phyloP scores from a whole-genome alignment of 1,140 invertebrate species.

The Drosophila arawakana region DNA sequence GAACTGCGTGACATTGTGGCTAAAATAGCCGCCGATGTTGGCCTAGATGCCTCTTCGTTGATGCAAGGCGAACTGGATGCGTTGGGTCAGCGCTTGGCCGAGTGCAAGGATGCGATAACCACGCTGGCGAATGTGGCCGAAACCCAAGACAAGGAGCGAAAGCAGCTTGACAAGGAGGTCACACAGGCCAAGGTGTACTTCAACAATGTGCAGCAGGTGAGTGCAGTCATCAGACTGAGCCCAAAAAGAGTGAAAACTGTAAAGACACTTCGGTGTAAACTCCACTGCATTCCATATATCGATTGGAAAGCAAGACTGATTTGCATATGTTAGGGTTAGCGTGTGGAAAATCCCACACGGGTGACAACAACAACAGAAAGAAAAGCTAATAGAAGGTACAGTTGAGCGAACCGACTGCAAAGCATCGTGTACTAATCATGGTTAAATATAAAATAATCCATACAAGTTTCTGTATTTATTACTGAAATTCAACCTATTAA shows the following conservation, averaged over 20 bases:
- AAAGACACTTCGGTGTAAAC: not conserved
- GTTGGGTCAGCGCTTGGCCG: slow-evolving; percentile 90
- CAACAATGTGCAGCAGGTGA: slow-evolving; percentile 88
- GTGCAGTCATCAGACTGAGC: slow-evolving; percentile 35
- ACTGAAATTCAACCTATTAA: too few relatives aligned
- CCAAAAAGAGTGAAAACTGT: not conserved
- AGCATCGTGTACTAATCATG: too few relatives aligned
- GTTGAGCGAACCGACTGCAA: too few relatives aligned
- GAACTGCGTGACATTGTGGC: slow-evolving; percentile 90
- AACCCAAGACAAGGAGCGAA: slow-evolving; percentile 86
- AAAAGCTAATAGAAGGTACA: too few relatives aligned
- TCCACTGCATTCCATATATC: slow-evolving; percentile 44
- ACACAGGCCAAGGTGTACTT: slow-evolving; percentile 87
- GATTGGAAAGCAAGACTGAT: slow-evolving; percentile 50
- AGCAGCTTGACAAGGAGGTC: slow-evolving; percentile 86
- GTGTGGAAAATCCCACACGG: slow-evolving; percentile 70
- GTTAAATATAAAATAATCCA: too few relatives aligned
- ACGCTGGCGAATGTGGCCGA: slow-evolving; percentile 91
- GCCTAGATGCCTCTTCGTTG: slow-evolving; percentile 88
- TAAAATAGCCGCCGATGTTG: slow-evolving; percentile 91
- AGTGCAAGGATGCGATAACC: slow-evolving; percentile 90
- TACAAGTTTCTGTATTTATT: too few relatives aligned
- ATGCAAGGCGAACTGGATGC: slow-evolving; percentile 91
- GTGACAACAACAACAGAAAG: slow-evolving; percentile 10
- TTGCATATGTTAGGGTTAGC: slow-evolving; percentile 56